phyloP scores from a whole-genome alignment of 2,888 invertebrate species.

The Sinelater perroti region DNA sequence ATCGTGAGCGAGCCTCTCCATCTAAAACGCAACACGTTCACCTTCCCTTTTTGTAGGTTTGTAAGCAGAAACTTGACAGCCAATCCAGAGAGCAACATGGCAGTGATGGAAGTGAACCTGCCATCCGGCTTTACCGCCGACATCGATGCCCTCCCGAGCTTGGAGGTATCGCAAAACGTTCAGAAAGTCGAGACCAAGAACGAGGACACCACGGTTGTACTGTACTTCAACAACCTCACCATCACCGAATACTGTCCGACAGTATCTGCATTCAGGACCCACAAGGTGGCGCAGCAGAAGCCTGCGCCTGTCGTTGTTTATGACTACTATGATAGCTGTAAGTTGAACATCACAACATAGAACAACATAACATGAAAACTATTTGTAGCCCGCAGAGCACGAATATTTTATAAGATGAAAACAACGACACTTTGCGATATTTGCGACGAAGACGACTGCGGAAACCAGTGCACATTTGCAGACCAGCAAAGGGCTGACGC shows the following conservation, averaged over 20 bases:
- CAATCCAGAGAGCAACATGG: conserved; percentile 84
- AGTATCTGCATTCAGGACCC: conserved; percentile 81
- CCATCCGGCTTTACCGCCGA: conserved; percentile 93
- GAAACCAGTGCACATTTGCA: conserved; percentile 60
- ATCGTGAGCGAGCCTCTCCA: conserved; percentile 63
- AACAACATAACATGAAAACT: too few species aligned
- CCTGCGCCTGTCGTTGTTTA: conserved; percentile 85
- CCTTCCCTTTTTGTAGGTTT: conserved; percentile 63
- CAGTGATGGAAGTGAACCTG: conserved; percentile 87
- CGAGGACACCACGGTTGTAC: conserved; percentile 70
- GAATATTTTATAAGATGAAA: conserved; percentile 81
- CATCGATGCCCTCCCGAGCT: conserved; percentile 72
- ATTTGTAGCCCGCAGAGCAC: conserved; percentile 80
- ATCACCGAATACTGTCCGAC: conserved; percentile 80
- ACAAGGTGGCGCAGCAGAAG: conserved; percentile 86
- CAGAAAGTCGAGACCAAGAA: conserved; percentile 76
- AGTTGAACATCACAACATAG: too few species aligned
- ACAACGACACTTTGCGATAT: conserved; percentile 81
- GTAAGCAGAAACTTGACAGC: conserved; percentile 67
- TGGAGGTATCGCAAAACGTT: conserved; percentile 66
- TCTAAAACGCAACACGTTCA: neutral
- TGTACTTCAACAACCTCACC: conserved; percentile 77
- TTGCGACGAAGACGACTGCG: conserved; percentile 76
- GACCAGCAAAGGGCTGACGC: conserved; percentile 44
- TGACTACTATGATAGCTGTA: conserved; percentile 93